phyloP scores from a whole-genome alignment of 1,140 invertebrate genomes.

The Cecropterus lyciades region DNA sequence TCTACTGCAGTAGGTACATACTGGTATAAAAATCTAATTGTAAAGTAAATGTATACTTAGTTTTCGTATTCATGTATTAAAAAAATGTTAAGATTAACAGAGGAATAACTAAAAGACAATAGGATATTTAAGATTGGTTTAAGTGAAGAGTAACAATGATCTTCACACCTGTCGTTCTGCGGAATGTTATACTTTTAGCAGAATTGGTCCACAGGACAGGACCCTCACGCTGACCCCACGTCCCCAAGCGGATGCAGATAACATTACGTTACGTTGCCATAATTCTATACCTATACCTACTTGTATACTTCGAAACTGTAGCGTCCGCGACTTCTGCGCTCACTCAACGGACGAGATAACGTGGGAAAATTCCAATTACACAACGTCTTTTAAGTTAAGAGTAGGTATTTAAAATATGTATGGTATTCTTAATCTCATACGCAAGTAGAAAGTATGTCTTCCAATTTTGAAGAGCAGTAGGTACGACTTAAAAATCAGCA shows the following conservation, averaged over 20 bases:
- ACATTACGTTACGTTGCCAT: conserved; percentile 71
- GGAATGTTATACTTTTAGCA: neutral
- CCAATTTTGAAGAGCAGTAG: too few relatives aligned
- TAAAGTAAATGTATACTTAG: too few relatives aligned
- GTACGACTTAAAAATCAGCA: too few relatives aligned
- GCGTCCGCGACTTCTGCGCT: conserved; percentile 21
- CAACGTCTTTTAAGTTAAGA: conserved; percentile 3
- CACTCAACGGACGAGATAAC: conserved; percentile 41
- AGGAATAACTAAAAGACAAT: neutral
- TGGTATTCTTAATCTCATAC: neutral
- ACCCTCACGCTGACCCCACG: conserved; percentile 1
- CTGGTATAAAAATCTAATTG: too few relatives aligned
- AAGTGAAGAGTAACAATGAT: neutral
- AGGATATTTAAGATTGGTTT: neutral
- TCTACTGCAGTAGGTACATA: conserved; percentile 2
- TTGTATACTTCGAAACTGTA: conserved; percentile 29
- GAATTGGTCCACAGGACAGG: conserved; percentile 1
- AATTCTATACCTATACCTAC: conserved; percentile 47
- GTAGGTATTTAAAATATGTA: neutral
- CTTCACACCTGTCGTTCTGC: neutral
- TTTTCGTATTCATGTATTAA: too few relatives aligned
- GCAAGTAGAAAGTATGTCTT: too few relatives aligned
- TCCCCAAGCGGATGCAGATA: conserved; percentile 71
- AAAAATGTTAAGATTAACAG: neutral
- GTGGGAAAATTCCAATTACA: conserved; percentile 59